Conservation (phyloP, 2,888 invertebrate genomes). For the Pegoplata infirma region DNA sequence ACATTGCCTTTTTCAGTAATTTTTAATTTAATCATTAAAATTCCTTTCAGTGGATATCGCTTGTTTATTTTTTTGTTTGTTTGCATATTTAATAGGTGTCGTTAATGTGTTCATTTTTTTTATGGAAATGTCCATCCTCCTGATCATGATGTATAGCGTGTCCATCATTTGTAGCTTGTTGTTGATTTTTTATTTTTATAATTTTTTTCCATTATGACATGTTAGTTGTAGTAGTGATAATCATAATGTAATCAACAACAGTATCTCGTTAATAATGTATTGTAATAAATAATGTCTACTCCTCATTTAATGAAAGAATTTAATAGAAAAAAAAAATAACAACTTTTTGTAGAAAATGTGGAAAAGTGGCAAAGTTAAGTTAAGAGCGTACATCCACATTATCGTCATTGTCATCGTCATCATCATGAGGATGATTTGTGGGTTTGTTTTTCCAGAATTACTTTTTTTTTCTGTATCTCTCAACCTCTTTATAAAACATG, state of each 20-base stretch:
- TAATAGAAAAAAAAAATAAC: slow-evolving; percentile 8
- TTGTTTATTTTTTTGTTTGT: too few species aligned
- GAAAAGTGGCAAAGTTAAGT: not conserved
- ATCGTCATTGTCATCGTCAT: slow-evolving; percentile 22
- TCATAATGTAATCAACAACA: slow-evolving; percentile 60
- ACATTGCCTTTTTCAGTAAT: too few species aligned
- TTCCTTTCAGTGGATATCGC: too few species aligned
- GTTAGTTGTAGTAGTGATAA: slow-evolving; percentile 43
- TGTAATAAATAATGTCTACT: slow-evolving; percentile 52
- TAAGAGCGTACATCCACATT: not conserved
- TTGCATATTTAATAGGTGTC: slow-evolving; percentile 31
- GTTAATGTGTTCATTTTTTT: slow-evolving; percentile 14
- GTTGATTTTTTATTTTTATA: too few species aligned
- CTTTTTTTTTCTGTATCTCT: slow-evolving; percentile 29
- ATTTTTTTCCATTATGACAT: slow-evolving; percentile 28
- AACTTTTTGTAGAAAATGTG: not conserved
- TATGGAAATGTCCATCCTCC: not conserved
- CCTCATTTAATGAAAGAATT: slow-evolving; percentile 1
- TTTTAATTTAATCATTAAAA: too few species aligned
- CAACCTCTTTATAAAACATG: slow-evolving; percentile 33
- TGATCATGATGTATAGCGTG: not conserved
- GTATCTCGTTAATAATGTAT: slow-evolving; percentile 51
- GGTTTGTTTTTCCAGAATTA: slow-evolving; percentile 2
- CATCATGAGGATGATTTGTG: slow-evolving; percentile 43
- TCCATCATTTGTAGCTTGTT: not conserved